Conservation (phyloP, 2,113 vertebrate genomes). For the Sarotherodon lohbergeri region DNA sequence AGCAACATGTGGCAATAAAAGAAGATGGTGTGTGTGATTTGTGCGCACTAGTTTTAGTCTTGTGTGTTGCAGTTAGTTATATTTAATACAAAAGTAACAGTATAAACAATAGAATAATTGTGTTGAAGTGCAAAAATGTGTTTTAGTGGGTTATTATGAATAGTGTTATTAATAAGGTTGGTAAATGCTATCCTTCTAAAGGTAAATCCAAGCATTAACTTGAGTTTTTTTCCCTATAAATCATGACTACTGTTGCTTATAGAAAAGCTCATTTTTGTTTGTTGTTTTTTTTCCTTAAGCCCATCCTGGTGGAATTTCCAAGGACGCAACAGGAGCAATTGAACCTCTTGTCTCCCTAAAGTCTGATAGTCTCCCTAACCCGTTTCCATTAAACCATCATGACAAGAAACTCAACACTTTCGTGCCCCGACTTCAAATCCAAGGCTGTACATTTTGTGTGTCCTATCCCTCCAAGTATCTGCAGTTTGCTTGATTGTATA, state of each 20-base stretch:
- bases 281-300: neutral
- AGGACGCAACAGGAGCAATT: neutral
- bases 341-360: neutral
- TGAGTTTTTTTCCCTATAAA: neutral
- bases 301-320: neutral
- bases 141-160: neutral
- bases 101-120: neutral
- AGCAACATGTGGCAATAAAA: neutral
- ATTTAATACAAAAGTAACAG: neutral
- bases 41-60: neutral
- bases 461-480: constrained; percentile 2
- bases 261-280: neutral
- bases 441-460: neutral
- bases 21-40: neutral
- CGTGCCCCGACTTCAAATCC: constrained; percentile 8
- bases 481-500: constrained; percentile 24
- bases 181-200: neutral
- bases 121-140: neutral
- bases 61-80: neutral
- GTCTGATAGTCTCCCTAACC: constrained; percentile 14
- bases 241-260: neutral
- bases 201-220: neutral
- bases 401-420: neutral
- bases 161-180: neutral
- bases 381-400: constrained; percentile 24